Percentiles rank a stretch among this genome's conserved stretches.
These are phyloP conservation scores for Ceryle rudis DNA, from an alignment of 2,797 vertebrate species.

Conservation along the genomic window DNA sequence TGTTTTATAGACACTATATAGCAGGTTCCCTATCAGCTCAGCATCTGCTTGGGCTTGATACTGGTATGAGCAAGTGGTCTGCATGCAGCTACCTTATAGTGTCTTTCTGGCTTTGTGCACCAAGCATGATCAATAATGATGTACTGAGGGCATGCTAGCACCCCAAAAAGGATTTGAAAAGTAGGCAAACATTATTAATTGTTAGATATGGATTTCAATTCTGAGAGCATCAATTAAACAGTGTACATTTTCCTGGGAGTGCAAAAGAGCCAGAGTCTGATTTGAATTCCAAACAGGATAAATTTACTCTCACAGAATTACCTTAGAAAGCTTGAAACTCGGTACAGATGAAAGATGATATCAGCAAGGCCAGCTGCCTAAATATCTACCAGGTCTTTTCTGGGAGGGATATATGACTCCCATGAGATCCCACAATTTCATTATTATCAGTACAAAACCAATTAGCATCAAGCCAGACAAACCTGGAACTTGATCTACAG, in stretches of 20 bases:
- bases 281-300: neutral
- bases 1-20: neutral
- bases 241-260: neutral
- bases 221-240: neutral
- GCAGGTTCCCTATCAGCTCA: neutral
- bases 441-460: neutral
- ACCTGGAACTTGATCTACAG: neutral
- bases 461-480: neutral
- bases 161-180: neutral
- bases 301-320: neutral
- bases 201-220: neutral
- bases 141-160: neutral
- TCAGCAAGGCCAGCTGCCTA: neutral
- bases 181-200: neutral
- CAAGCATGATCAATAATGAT: neutral
- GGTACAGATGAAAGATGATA: neutral
- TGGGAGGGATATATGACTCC: neutral
- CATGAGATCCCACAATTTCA: neutral
- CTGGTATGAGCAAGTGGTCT: fast-evolving
- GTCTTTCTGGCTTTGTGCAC: neutral
- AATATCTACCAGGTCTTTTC: neutral
- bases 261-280: neutral
- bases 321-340: neutral
- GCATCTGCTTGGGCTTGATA: neutral
- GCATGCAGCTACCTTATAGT: neutral